A percentile compares a stretch with the other conserved stretches of the same genome.
Evolutionary conservation across 1,140 invertebrate genomes (phyloP).

Genomic region (Limonius californicus): DNA sequence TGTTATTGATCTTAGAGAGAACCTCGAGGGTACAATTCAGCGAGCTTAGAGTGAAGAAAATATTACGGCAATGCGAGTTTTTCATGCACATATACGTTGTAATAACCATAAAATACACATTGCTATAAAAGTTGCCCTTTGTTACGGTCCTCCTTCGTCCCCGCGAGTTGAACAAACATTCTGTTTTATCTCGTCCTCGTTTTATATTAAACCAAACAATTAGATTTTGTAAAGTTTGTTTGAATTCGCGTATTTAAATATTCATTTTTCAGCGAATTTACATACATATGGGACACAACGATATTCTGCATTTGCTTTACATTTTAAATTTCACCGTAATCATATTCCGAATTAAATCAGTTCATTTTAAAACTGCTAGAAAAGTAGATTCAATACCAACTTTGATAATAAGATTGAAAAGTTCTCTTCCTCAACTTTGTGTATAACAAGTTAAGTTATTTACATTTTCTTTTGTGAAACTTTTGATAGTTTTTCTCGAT

Average conservation of each 20-base stretch:
- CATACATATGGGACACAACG: slow-evolving; percentile 47
- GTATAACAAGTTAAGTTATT: slow-evolving; percentile 18
- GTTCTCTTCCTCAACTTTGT: slow-evolving; percentile 30
- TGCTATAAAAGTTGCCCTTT: slow-evolving; percentile 35
- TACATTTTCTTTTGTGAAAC: slow-evolving; percentile 18
- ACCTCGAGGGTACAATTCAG: slow-evolving; percentile 30
- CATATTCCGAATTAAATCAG: slow-evolving; percentile 49
- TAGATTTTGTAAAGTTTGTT: slow-evolving; percentile 42
- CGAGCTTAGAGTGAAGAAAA: slow-evolving; percentile 34
- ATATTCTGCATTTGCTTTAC: slow-evolving; percentile 48
- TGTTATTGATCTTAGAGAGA: slow-evolving; percentile 29
- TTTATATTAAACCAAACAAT: slow-evolving; percentile 39
- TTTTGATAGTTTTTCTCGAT: slow-evolving; percentile 23
- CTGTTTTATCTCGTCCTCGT: slow-evolving; percentile 35
- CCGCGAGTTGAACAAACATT: slow-evolving; percentile 17
- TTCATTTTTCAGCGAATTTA: slow-evolving; percentile 46
- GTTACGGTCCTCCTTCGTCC: slow-evolving; percentile 18
- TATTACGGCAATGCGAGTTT: slow-evolving; percentile 36
- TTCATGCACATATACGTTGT: slow-evolving; percentile 35
- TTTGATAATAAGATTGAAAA: slow-evolving; percentile 46
- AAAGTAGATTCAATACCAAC: slow-evolving; percentile 42
- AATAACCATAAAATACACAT: slow-evolving; percentile 39
- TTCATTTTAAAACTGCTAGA: slow-evolving; percentile 43
- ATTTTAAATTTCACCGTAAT: slow-evolving; percentile 49
- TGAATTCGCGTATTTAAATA: slow-evolving; percentile 45